These are phyloP conservation scores for Stenodema calcarata DNA, from an alignment of 2,888 invertebrate genomes.

Conservation along the genomic window DNA sequence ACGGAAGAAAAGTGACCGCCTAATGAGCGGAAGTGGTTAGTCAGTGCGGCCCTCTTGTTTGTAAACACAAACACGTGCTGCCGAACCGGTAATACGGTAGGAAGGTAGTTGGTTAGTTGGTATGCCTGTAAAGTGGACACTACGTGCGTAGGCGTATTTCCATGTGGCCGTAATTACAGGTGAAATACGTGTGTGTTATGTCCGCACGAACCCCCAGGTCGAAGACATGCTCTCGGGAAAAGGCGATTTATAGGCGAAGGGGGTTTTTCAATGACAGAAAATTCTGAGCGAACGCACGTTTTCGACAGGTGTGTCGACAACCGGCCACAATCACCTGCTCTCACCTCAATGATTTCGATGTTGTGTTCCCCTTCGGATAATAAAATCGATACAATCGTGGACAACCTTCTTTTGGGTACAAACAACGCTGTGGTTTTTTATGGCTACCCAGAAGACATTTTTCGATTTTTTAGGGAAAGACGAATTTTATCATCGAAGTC, in stretches of 20 bases:
- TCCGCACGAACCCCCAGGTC: not conserved
- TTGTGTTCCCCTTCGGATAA: not conserved
- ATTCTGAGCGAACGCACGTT: not conserved
- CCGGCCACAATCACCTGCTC: not conserved
- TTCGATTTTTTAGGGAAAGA: no score
- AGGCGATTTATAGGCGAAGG: not conserved
- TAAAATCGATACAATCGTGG: not conserved
- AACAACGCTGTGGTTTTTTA: no score
- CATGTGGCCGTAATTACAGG: not conserved
- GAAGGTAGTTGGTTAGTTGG: not conserved
- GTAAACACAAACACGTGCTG: constrained; percentile 30
- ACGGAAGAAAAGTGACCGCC: not conserved
- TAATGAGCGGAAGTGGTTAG: constrained; percentile 37
- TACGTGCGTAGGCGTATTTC: not conserved
- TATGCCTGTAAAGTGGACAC: not conserved
- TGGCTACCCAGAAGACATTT: no score
- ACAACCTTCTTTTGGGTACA: not conserved
- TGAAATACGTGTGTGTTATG: not conserved
- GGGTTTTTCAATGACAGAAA: not conserved
- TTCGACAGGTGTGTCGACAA: not conserved
- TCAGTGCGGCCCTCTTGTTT: constrained; percentile 24
- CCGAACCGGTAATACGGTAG: not conserved
- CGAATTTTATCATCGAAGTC: no score
- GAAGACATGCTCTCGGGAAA: not conserved
- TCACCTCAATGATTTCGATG: not conserved